A percentile compares a stretch with the other conserved stretches of the same genome.
phyloP scores from a whole-genome alignment of 2,888 invertebrate genomes.

The Mythimna impura region DNA sequence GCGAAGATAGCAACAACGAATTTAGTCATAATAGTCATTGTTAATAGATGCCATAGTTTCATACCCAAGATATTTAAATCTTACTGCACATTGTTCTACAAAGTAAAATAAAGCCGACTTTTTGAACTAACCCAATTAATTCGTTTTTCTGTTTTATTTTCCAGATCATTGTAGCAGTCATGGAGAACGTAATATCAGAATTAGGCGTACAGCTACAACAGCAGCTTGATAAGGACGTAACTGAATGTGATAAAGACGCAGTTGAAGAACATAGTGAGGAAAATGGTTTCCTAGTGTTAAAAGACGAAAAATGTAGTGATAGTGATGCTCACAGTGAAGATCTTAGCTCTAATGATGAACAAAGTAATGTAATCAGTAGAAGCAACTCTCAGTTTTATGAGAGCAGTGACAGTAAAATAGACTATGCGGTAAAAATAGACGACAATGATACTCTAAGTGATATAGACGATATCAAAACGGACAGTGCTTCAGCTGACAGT shows the following conservation, averaged over 20 bases:
- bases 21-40: constrained; percentile 14
- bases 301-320: constrained; percentile 82
- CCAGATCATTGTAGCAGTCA: constrained; percentile 70
- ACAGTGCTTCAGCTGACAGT: constrained; percentile 89
- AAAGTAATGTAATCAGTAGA: constrained; percentile 81
- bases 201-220: constrained; percentile 55
- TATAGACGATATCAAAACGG: constrained; percentile 89
- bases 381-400: constrained; percentile 89
- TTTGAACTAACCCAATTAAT: constrained; percentile 3
- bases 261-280: constrained; percentile 68
- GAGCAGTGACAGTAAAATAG: constrained; percentile 88
- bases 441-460: constrained; percentile 89
- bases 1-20: constrained; percentile 41
- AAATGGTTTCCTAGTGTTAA: constrained; percentile 74
- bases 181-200: constrained; percentile 71
- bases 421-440: constrained; percentile 87
- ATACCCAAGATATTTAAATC: not conserved
- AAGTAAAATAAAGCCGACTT: not conserved
- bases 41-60: constrained; percentile 10
- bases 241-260: constrained; percentile 62
- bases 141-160: constrained; percentile 68
- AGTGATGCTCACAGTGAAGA: constrained; percentile 86
- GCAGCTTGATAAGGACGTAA: constrained; percentile 53
- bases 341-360: constrained; percentile 84
- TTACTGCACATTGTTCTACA: constrained; percentile 8